Conservation (phyloP, 1,140 invertebrate species). For the Piezodorus guildinii region DNA sequence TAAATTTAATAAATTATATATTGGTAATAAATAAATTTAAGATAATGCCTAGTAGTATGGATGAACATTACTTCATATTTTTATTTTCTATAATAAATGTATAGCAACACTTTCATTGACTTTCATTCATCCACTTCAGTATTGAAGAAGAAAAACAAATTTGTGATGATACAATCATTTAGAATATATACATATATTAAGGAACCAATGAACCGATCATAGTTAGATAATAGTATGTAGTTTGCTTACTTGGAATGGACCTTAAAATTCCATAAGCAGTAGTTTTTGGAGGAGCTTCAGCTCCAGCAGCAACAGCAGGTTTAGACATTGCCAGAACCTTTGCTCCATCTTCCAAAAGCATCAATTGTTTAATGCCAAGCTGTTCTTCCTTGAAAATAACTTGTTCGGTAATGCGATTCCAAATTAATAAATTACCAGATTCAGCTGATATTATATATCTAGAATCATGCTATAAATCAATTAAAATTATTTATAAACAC, state of each 20-base stretch:
- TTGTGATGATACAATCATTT: no score
- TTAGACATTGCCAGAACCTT: slow-evolving; percentile 78
- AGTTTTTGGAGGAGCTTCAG: slow-evolving; percentile 44
- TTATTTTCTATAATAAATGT: no score
- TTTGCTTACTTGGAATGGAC: slow-evolving; percentile 49
- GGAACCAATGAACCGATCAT: no score
- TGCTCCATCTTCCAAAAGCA: slow-evolving; percentile 68
- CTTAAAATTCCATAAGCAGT: slow-evolving; percentile 52
- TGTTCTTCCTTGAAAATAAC: slow-evolving; percentile 77
- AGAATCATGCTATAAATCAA: neutral
- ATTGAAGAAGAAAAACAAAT: no score
- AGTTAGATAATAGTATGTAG: neutral
- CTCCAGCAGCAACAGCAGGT: slow-evolving; percentile 31
- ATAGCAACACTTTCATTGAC: no score
- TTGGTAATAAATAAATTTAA: no score
- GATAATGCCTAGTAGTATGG: no score
- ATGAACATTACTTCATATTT: no score
- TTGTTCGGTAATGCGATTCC: slow-evolving; percentile 75
- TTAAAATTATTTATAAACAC: no score
- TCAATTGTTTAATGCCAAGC: slow-evolving; percentile 72
- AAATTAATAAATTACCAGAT: slow-evolving; percentile 83
- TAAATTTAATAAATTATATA: no score
- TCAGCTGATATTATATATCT: slow-evolving; percentile 79
- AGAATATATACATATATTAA: no score
- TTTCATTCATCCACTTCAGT: no score